Evolutionary conservation across 2,797 vertebrate genomes (phyloP), one percentile per base, ranked within the genome.

Genomic region (Agapornis canus): DNA sequence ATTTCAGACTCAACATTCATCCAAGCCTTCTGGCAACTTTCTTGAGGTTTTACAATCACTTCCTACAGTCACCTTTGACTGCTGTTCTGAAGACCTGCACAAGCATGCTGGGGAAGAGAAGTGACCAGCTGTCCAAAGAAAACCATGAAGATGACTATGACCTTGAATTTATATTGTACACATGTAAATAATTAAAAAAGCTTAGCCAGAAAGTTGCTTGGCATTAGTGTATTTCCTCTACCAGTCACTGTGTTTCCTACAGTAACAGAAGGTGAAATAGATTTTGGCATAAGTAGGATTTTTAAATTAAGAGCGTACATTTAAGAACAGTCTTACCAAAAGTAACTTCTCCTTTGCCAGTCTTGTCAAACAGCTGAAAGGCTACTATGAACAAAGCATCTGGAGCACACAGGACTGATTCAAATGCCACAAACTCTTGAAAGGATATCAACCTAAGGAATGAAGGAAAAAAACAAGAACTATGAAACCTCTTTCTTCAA

Each of bases 301-400:
- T 81, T 76, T 83, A 65, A 51, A 81, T 86, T 40, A 73, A 32
- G 42, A 78, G 73, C 6, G 22, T 39, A 83, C 8, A 76, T 70
- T 92, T 82, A 63, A 83, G 32, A 86, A 78, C 10, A 54, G 70
- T 94, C 98, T 98, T 98, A 99, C 98, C 98, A 88, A 99, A 99
- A 79, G 98, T 98, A 81, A 98, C 97, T 97, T 98, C 97, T 97
- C 98, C 98, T 92, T 97, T 98, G 81, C 98, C 98, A 31, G 98
- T 97, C 97, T 99, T 98, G 97, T 99, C 98, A 93, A 99, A 99
- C 59, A 99, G 98, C 94, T 99, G 98, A 97, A 99, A 99, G 86
- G 98, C 98, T 66, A 99, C 98, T 97, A 98, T 97, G 96, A 98
- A 99, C 95, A 98, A 97, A 8, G 98, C 98, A 92, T 99, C 98